phyloP scores from a whole-genome alignment of 2,113 vertebrate species.

The Dasypus novemcinctus region DNA sequence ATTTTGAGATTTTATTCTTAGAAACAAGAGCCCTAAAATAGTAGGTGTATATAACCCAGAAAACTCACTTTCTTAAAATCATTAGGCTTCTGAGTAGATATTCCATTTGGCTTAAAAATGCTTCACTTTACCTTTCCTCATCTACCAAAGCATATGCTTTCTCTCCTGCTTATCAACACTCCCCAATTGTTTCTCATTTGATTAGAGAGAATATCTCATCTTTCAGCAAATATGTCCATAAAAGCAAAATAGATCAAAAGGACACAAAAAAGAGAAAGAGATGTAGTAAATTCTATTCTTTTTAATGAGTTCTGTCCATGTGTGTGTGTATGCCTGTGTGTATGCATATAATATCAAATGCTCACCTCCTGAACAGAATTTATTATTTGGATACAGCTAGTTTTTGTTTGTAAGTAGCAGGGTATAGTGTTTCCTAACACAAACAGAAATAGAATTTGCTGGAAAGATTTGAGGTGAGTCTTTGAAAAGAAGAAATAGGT shows the following conservation, averaged over 20 bases:
- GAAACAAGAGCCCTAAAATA: constrained; percentile 32
- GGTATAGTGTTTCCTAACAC: background rate
- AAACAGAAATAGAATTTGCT: background rate
- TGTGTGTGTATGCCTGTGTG: background rate
- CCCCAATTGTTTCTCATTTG: background rate
- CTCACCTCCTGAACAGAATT: background rate
- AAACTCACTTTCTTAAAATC: constrained; percentile 42
- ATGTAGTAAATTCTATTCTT: background rate
- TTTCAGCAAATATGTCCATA: background rate
- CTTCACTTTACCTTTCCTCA: background rate
- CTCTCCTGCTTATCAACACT: background rate
- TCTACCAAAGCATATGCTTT: background rate
- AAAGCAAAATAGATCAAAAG: background rate
- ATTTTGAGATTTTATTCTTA: constrained; percentile 30
- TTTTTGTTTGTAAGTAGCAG: background rate
- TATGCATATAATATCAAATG: background rate
- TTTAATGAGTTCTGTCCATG: background rate
- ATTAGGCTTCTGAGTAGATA: constrained; percentile 13
- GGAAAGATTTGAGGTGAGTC: background rate
- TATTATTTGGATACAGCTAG: background rate
- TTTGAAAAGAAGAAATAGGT: background rate
- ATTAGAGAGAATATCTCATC: background rate
- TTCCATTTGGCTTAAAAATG: constrained; percentile 25
- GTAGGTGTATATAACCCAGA: background rate
- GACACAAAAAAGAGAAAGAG: background rate